Percentiles rank a stretch among this genome's conserved stretches.
These are phyloP conservation scores for Drosophila subsilvestris DNA, from an alignment of 2,888 invertebrate genomes.

Conservation along the genomic window DNA sequence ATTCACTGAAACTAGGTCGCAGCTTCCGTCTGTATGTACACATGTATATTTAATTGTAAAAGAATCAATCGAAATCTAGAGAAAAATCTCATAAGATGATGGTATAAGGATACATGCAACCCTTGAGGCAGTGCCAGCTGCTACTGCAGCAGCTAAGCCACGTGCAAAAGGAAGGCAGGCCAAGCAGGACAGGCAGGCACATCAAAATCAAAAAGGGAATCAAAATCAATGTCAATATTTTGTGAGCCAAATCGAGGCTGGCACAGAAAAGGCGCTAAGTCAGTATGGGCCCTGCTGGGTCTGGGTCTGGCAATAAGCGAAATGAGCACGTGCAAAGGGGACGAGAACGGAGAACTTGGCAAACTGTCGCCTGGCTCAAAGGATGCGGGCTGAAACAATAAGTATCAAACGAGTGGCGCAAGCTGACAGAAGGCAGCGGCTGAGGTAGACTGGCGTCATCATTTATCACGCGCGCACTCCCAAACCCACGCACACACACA, in stretches of 20 bases:
- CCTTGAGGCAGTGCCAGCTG: slow-evolving; percentile 21
- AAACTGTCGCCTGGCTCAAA: slow-evolving; percentile 47
- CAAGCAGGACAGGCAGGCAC: slow-evolving; percentile 45
- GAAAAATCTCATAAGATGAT: not conserved
- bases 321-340: slow-evolving; percentile 37
- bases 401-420: slow-evolving; percentile 30
- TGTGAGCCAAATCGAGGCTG: slow-evolving; percentile 59
- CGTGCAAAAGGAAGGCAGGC: slow-evolving; percentile 20
- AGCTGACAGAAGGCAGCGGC: not conserved
- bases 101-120: slow-evolving; percentile 7
- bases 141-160: slow-evolving; percentile 1
- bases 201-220: slow-evolving; percentile 55
- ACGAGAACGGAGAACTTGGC: slow-evolving; percentile 34
- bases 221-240: slow-evolving; percentile 68
- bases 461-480: slow-evolving; percentile 62
- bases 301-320: slow-evolving; percentile 37
- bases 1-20: too few species aligned
- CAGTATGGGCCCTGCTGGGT: slow-evolving; percentile 26
- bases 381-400: slow-evolving; percentile 63
- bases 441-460: slow-evolving; percentile 52
- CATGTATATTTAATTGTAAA: slow-evolving; percentile 5
- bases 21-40: too few species aligned
- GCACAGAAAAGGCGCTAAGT: slow-evolving; percentile 53
- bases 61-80: not conserved
- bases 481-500: slow-evolving; percentile 21